These are phyloP conservation scores for Andrena hattorfiana DNA, from an alignment of 2,888 invertebrate species.

Conservation along the genomic window DNA sequence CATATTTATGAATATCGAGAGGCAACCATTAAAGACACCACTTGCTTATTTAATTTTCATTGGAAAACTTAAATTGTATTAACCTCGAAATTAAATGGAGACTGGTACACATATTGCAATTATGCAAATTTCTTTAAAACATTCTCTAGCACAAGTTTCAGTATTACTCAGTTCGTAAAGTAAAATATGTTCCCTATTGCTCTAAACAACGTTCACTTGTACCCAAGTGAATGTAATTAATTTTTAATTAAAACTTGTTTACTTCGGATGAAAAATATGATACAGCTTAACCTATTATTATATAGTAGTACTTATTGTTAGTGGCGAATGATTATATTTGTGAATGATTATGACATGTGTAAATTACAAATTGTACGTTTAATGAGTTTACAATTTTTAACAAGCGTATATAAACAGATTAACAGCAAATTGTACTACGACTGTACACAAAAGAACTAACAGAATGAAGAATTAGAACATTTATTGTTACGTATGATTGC, in stretches of 20 bases:
- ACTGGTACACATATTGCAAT: not conserved
- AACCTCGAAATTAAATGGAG: constrained; percentile 2
- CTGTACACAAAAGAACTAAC: constrained; percentile 3
- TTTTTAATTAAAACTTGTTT: constrained; percentile 4
- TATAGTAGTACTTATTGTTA: constrained; percentile 11
- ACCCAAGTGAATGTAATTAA: constrained; percentile 1
- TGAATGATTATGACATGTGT: constrained; percentile 24
- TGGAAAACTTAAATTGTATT: not conserved
- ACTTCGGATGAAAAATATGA: constrained; percentile 30
- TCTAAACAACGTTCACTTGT: constrained; percentile 20
- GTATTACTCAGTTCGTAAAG: not conserved
- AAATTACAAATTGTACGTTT: constrained; percentile 27
- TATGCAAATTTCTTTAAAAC: constrained; percentile 15
- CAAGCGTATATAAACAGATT: not conserved
- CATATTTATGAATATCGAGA: constrained; percentile 5
- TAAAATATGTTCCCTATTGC: constrained; percentile 11
- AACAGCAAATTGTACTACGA: not conserved
- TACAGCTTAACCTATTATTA: constrained; percentile 31
- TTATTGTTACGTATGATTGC: constrained; percentile 30
- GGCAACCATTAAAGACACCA: constrained; percentile 1
- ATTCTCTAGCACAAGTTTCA: constrained; percentile 14
- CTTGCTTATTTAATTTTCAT: not conserved
- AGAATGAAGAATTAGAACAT: constrained; percentile 20
- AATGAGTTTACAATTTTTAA: constrained; percentile 12
- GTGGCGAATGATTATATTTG: constrained; percentile 15